Evolutionary conservation across 2,888 invertebrate genomes (phyloP).

Genomic region (Limnephilus auricula): DNA sequence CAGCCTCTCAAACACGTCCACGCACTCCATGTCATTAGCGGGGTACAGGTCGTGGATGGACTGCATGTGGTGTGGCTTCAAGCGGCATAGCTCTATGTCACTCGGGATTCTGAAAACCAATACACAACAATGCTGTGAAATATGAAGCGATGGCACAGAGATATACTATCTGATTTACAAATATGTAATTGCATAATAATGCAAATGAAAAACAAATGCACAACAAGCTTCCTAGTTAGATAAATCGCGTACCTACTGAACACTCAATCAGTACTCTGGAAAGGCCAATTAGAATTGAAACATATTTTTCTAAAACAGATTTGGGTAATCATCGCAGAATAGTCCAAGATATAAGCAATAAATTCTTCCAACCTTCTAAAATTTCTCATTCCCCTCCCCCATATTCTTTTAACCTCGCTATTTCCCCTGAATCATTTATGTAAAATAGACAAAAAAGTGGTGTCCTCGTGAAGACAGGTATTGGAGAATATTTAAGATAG

Average conservation of each 20-base stretch:
- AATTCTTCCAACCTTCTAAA: not conserved
- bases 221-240: not conserved
- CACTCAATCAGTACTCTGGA: not conserved
- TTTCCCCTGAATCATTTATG: not conserved
- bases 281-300: not conserved
- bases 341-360: too few species aligned
- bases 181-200: too few species aligned
- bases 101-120: constrained; percentile 75
- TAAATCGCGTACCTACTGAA: not conserved
- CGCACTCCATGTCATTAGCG: constrained; percentile 91
- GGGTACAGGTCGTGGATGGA: constrained; percentile 92
- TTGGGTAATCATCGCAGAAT: too few species aligned
- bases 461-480: not conserved
- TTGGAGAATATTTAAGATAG: not conserved
- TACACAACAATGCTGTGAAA: not conserved
- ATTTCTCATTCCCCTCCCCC: not conserved
- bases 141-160: not conserved
- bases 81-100: constrained; percentile 86
- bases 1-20: constrained; percentile 88
- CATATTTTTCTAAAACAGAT: too few species aligned
- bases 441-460: not conserved
- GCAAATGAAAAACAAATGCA: too few species aligned
- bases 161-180: too few species aligned
- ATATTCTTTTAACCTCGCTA: not conserved
- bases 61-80: constrained; percentile 87